These are phyloP conservation scores for Myopa tessellatipennis DNA, from an alignment of 2,888 invertebrate genomes.

Conservation along the genomic window DNA sequence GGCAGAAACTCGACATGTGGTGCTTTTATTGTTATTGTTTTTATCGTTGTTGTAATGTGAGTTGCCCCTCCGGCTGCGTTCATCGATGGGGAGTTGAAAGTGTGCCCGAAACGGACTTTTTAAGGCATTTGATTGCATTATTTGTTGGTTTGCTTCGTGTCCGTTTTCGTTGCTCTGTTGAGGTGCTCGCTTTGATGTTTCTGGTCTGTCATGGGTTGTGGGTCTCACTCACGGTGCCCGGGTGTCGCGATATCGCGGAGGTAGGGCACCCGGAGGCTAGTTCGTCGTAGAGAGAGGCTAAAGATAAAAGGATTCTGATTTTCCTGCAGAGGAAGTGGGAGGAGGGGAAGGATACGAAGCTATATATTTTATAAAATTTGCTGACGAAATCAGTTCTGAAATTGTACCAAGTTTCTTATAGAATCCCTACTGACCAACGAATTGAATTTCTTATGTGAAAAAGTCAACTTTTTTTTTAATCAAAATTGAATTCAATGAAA, in stretches of 20 bases:
- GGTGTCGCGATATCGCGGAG: no score
- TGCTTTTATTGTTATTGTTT: slow-evolving; percentile 15
- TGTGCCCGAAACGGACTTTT: slow-evolving; percentile 42
- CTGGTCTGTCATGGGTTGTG: not conserved
- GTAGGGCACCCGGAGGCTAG: no score
- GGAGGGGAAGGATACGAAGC: not conserved
- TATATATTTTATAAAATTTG: not conserved
- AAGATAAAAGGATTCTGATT: not conserved
- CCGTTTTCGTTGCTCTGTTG: not conserved
- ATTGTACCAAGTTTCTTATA: no score
- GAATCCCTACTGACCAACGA: no score
- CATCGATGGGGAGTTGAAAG: slow-evolving; percentile 37
- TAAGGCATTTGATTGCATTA: slow-evolving; percentile 42
- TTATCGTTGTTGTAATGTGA: not conserved
- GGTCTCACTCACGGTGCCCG: no score
- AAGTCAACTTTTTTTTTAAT: no score
- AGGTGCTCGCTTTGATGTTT: not conserved
- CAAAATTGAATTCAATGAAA: no score
- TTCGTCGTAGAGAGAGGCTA: not conserved
- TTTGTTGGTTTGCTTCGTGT: slow-evolving; percentile 37
- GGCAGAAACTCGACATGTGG: not conserved
- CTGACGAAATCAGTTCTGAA: not conserved
- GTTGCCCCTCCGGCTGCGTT: slow-evolving; percentile 19
- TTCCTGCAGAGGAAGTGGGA: no score
- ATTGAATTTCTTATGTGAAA: no score